These are phyloP conservation scores for Euspilapteryx auroguttella DNA, from an alignment of 2,888 invertebrate genomes.

Conservation along the genomic window DNA sequence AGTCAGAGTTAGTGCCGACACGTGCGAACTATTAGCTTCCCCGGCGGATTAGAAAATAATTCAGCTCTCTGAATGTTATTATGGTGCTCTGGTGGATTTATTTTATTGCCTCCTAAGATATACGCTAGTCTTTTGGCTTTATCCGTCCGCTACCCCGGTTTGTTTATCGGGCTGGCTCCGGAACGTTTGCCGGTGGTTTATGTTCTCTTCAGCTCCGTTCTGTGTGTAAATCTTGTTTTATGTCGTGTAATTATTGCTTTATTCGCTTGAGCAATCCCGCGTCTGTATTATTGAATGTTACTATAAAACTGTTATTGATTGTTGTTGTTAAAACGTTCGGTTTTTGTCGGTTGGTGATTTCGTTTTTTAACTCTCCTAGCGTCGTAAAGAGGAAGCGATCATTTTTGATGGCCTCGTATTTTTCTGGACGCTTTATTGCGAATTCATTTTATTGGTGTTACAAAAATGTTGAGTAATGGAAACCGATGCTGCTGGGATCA, in stretches of 20 bases:
- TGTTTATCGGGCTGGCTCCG: constrained; percentile 38
- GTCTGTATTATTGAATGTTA: constrained; percentile 48
- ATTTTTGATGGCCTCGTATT: no score
- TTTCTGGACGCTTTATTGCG: no score
- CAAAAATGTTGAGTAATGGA: no score
- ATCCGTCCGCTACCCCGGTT: constrained; percentile 37
- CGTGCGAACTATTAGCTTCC: constrained; percentile 59
- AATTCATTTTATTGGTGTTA: no score
- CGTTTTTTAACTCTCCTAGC: constrained; percentile 15
- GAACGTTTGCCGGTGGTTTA: constrained; percentile 39
- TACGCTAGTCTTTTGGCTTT: constrained; percentile 47
- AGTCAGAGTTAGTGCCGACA: constrained; percentile 45
- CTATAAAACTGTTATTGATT: constrained; percentile 55
- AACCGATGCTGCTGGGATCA: no score
- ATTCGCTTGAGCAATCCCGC: constrained; percentile 40
- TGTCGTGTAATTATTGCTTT: constrained; percentile 51
- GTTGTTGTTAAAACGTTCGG: constrained; percentile 36
- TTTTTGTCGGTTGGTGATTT: constrained; percentile 40
- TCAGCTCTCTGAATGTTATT: constrained; percentile 56
- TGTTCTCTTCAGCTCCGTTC: constrained; percentile 24
- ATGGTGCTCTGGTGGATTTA: constrained; percentile 51
- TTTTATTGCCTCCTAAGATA: constrained; percentile 49
- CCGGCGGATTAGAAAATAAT: constrained; percentile 57
- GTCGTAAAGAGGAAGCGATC: no score
- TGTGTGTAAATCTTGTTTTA: constrained; percentile 48